phyloP scores from a whole-genome alignment of 2,113 vertebrate genomes.

The Lepidothrix coronata region DNA sequence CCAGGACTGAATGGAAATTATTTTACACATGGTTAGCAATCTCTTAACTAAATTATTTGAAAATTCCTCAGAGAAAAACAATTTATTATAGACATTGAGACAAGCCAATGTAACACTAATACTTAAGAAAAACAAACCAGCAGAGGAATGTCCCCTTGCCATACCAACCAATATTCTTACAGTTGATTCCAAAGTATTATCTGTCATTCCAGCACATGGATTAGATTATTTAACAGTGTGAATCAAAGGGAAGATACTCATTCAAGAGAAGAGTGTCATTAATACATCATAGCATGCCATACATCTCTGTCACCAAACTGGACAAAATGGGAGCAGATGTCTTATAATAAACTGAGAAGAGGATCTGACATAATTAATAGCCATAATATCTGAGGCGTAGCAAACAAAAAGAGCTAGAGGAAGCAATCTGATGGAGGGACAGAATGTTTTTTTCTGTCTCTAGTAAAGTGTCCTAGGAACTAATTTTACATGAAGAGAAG shows the following conservation, averaged over 20 bases:
- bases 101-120: constrained; percentile 46
- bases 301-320: constrained; percentile 65
- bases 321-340: constrained; percentile 68
- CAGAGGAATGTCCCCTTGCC: constrained; percentile 43
- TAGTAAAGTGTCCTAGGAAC: background rate
- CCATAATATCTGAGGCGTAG: constrained; percentile 17
- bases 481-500: background rate
- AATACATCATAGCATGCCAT: constrained; percentile 52
- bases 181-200: constrained; percentile 34
- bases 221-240: constrained; percentile 67
- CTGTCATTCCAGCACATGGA: constrained; percentile 50
- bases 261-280: constrained; percentile 58
- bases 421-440: constrained; percentile 19
- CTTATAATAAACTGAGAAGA: constrained; percentile 58
- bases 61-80: constrained; percentile 67
- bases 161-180: constrained; percentile 48
- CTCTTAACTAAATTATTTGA: constrained; percentile 64
- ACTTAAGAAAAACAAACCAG: constrained; percentile 71
- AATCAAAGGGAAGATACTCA: constrained; percentile 62
- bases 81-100: constrained; percentile 59
- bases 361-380: constrained; percentile 58
- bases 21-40: constrained; percentile 43
- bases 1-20: constrained; percentile 35
- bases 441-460: constrained; percentile 6
- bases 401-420: background rate